Evolutionary conservation across 2,797 vertebrate species (phyloP), one percentile per base, ranked within the genome.

Genomic region (Thaleichthys pacificus): DNA sequence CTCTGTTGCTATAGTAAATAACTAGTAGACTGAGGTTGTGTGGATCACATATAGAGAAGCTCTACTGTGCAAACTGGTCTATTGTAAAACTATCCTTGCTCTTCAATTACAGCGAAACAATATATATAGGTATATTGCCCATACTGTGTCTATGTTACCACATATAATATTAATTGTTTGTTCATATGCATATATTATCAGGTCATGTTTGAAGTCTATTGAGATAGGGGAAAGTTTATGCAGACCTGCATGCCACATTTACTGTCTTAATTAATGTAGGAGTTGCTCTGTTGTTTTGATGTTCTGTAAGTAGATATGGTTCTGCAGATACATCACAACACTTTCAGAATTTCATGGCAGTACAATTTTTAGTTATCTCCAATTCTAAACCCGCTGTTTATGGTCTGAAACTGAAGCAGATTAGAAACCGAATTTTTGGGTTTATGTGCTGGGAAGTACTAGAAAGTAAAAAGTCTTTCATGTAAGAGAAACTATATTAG

Each of bases 191-290:
- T 47, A 58, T 77, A 1, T 47, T 12, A 66, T 85, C 24, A 81
- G 88, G 42, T 47, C 42, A 47, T 47, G 42, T 47, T 47, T 47
- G 2, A 47, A 47, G 12, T 47, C 42, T 47, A 47, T 47, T 47
- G 42, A 87, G 4, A 81, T 30, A 83, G 60, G 78, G 81, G 12
- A 69, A 92, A 87, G 81, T 89, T 76, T 63, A 68, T 67, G 5
- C 87, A 90, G 56, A 92, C 91, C 3, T 92, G 88, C 74, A n/a
- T 87, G 21, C 88, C 90, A 12, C 90, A 91, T 80, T 64, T 92
- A 19, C 58, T 89, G 0, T 88, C 86, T 61, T 91, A 66, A 14
- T 89, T 4, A 89, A 26, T 7, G 87, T 79, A 63, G 0, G 61
- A 0, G 3, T 14, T 14, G 28, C 75, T 3, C 8, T 26, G 26